Conservation (phyloP, 92 coral and sea anemone species). For the Paragorgia papillata region DNA sequence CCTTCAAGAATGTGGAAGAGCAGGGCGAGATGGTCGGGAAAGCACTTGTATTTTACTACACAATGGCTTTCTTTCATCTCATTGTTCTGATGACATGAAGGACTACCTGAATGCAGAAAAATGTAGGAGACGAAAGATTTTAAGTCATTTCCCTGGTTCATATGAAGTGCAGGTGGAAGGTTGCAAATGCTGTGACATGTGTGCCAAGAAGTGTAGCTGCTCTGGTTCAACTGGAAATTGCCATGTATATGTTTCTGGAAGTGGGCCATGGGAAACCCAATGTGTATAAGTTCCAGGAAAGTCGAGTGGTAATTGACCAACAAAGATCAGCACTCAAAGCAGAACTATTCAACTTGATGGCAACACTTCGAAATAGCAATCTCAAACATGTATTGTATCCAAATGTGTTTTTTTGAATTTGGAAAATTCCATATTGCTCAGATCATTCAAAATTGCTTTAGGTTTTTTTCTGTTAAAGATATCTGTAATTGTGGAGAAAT, state of each 20-base stretch:
- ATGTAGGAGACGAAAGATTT: neutral
- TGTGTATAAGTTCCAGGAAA: too few relatives aligned
- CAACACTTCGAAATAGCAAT: neutral
- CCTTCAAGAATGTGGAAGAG: too few relatives aligned
- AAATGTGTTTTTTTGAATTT: slow-evolving; percentile 14
- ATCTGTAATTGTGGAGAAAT: slow-evolving; percentile 30
- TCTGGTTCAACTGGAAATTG: neutral
- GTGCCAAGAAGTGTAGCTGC: slow-evolving; percentile 4
- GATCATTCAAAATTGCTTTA: too few relatives aligned
- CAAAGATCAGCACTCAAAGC: neutral
- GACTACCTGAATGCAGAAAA: too few relatives aligned
- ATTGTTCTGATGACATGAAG: too few relatives aligned
- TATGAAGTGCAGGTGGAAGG: neutral
- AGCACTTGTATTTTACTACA: slow-evolving; percentile 13
- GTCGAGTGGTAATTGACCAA: neutral
- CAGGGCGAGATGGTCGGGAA: too few relatives aligned
- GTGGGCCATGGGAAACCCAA: neutral
- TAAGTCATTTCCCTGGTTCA: slow-evolving; percentile 11
- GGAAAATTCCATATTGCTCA: too few relatives aligned
- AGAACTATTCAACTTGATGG: neutral
- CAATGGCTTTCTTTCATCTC: too few relatives aligned
- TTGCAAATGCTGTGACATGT: slow-evolving; percentile 27
- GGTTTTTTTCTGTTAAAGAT: slow-evolving; percentile 13
- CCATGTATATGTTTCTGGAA: neutral
- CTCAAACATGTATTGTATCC: slow-evolving; percentile 15